Conservation (phyloP, 2,797 vertebrate species). For the Sebastes oblongus region DNA sequence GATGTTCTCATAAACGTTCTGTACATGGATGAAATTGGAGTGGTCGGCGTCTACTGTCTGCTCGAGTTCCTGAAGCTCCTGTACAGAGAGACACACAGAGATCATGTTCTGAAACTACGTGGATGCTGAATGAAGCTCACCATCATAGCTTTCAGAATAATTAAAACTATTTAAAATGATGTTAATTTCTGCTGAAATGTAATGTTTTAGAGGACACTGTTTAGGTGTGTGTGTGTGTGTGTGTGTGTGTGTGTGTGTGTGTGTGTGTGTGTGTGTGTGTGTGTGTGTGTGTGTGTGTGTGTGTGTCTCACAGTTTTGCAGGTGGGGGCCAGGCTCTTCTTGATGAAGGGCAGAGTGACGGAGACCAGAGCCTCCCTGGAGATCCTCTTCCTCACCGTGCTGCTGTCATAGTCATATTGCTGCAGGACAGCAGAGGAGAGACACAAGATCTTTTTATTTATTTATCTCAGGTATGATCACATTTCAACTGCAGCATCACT, state of each 20-base stretch:
- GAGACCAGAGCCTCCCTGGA: conserved; percentile 88
- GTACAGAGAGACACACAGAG: conserved; percentile 15
- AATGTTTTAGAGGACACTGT: background rate
- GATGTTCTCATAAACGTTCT: conserved; percentile 91
- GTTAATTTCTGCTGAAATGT: too few species aligned
- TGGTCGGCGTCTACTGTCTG: conserved; percentile 88
- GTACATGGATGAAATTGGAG: conserved; percentile 86
- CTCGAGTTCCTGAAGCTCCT: conserved; percentile 89
- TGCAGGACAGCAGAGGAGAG: conserved; percentile 53
- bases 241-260: background rate
- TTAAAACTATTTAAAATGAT: too few species aligned
- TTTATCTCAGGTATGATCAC: background rate
- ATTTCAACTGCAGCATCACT: background rate
- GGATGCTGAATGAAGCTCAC: background rate
- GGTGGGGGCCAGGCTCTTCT: conserved; percentile 83
- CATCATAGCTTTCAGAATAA: background rate
- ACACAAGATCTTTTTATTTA: background rate
- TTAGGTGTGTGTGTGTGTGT: background rate
- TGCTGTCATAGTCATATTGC: conserved; percentile 97
- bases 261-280: fast-evolving
- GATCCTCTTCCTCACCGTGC: conserved; percentile 90
- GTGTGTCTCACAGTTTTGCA: conserved; percentile 85
- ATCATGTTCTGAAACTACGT: background rate
- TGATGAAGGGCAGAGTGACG: conserved; percentile 90
- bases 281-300: background rate